Evolutionary conservation across 2,888 invertebrate species (phyloP), one percentile per base, ranked within the genome.

Genomic region (Chalcis sispes): DNA sequence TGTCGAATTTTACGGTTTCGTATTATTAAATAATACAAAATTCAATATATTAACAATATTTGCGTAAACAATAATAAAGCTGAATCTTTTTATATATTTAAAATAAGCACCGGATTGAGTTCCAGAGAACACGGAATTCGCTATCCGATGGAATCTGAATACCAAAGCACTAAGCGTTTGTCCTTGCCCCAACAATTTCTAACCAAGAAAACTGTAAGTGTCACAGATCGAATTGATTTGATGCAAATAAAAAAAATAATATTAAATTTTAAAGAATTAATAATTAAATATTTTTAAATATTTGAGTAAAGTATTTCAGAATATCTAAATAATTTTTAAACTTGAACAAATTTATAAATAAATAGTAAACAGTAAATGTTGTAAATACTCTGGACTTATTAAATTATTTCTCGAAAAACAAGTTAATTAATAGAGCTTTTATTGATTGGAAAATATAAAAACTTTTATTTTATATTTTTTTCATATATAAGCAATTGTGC

Each of bases 111-210:
- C 82, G 83, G 82, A 82, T 85, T 82, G 83, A 85, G 84, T 81
- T 79, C 82, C 79, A 82, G 83, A 83, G 85, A 82, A 84, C 81
- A 78, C 79, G 86, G 86, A 86, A 86, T 86, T 83, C 83, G 85
- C 85, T 85, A 85, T 85, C 85, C 86, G 81, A 82, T 80, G 80
- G 83, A 84, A 83, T 84, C 80, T 79, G 84, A 85, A 85, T 85
- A 79, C 83, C 81, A 80, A 83, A 80, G 81, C 82, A 82, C 83
- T 81, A 82, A 74, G 74, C 71, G 64, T 71, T 71, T 71, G 71
- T 77, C 67, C 74, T 67, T 74, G 66, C 52, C 58, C 58, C 58
- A 62, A 64, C 72, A 61, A 70, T 66, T 69, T 67, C 74, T 74
- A 72, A 74, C 77, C 77, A 77, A 67, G 71, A 67, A 58, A 66